Conservation (phyloP, 2,113 vertebrate genomes). For the Calidris pygmaea region DNA sequence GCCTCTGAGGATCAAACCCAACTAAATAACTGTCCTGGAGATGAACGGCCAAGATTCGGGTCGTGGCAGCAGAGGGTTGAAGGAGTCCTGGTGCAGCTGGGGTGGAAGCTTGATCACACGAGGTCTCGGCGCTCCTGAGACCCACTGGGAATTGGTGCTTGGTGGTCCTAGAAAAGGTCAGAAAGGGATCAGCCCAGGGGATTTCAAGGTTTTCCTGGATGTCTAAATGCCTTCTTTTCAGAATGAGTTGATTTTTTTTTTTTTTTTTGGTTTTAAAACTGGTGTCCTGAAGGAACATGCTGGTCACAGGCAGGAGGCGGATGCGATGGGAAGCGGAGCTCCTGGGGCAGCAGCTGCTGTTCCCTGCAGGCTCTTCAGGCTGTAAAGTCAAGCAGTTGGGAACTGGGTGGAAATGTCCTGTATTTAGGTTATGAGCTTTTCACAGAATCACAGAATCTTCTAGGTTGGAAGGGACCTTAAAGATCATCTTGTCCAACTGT, state of each 20-base stretch:
- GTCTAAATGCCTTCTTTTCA: neutral
- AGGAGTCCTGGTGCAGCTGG: neutral
- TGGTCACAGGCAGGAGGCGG: rapidly evolving
- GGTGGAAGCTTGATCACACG: neutral
- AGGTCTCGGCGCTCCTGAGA: neutral
- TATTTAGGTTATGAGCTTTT: neutral
- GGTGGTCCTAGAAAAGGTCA: neutral
- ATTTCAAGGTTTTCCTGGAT: neutral
- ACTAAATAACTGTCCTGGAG: neutral
- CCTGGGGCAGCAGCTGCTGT: neutral
- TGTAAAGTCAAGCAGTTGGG: neutral
- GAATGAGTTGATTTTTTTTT: neutral
- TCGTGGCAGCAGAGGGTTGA: neutral
- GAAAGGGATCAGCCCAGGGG: neutral
- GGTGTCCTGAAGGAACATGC: neutral
- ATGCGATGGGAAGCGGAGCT: neutral
- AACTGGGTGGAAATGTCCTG: neutral
- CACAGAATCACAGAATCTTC: too few relatives aligned
- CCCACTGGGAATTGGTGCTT: rapidly evolving
- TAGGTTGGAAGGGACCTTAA: too few relatives aligned
- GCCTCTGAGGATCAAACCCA: neutral
- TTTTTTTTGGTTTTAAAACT: neutral
- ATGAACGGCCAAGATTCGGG: neutral
- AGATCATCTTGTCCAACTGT: too few relatives aligned
- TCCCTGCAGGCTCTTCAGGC: neutral